phyloP scores from a whole-genome alignment of 1,140 invertebrate genomes.

The Drosophila suzukii region DNA sequence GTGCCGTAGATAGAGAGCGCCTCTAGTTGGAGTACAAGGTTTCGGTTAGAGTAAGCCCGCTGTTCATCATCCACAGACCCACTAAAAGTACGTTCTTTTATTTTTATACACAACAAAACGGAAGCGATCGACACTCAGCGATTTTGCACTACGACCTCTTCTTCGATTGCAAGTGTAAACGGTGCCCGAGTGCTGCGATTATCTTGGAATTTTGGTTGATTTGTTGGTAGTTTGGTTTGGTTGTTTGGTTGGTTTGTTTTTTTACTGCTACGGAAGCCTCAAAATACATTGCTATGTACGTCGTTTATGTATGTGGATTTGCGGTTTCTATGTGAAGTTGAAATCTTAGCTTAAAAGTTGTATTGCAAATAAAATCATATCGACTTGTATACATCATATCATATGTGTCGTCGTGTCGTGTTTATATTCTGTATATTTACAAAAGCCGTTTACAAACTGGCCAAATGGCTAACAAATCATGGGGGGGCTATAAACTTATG shows the following conservation, averaged over 20 bases:
- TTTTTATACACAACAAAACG: constrained; percentile 31
- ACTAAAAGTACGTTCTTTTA: constrained; percentile 21
- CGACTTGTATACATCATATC: constrained; percentile 22
- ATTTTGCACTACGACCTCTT: neutral
- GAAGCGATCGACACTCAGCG: constrained; percentile 21
- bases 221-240: constrained; percentile 7
- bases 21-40: constrained; percentile 35
- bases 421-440: constrained; percentile 43
- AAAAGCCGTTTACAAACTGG: constrained; percentile 46
- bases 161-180: constrained; percentile 1
- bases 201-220: constrained; percentile 14
- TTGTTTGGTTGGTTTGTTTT: constrained; percentile 23
- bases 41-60: constrained; percentile 34
- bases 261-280: constrained; percentile 64
- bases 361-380: constrained; percentile 53
- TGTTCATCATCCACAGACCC: constrained; percentile 3
- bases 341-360: constrained; percentile 72
- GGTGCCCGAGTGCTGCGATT: constrained; percentile 12
- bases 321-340: constrained; percentile 55
- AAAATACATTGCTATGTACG: constrained; percentile 39
- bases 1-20: constrained; percentile 26
- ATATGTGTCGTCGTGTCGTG: constrained; percentile 18
- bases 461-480: too few relatives aligned
- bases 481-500: too few relatives aligned
- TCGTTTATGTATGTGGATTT: constrained; percentile 27